These are phyloP conservation scores for Xyrauchen texanus DNA, from an alignment of 2,113 vertebrate genomes.

Conservation along the genomic window DNA sequence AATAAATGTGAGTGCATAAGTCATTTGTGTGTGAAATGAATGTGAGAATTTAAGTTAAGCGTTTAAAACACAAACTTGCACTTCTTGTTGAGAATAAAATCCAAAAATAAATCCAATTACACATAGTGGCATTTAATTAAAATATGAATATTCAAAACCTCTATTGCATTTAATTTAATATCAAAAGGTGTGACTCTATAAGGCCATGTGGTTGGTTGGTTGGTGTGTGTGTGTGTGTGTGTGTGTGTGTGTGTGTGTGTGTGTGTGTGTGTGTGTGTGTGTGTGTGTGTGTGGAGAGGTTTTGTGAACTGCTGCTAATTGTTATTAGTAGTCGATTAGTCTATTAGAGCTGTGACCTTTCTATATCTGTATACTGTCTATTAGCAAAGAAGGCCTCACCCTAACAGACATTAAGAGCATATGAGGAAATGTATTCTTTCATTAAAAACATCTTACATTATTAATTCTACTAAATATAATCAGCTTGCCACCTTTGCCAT, in stretches of 20 bases:
- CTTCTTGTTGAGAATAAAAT: background rate
- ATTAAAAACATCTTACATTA: conserved; percentile 64
- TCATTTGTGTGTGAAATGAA: no score
- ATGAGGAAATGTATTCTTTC: conserved; percentile 59
- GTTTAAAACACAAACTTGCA: background rate
- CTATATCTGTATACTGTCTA: conserved; percentile 86
- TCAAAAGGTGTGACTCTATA: conserved; percentile 83
- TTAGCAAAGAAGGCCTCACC: conserved; percentile 78
- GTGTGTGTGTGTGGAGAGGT: conserved; percentile 69
- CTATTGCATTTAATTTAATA: conserved; percentile 85
- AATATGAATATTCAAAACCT: conserved; percentile 98
- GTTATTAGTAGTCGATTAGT: conserved; percentile 93
- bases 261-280: conserved; percentile 36
- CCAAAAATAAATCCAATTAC: background rate
- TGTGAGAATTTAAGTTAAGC: no score
- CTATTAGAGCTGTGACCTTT: conserved; percentile 90
- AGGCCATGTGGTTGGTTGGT: conserved; percentile 75
- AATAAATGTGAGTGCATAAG: no score
- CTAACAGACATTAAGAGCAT: conserved; percentile 51
- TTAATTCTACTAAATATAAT: conserved; percentile 57
- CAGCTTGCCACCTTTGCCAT: conserved; percentile 29
- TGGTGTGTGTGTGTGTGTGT: conserved; percentile 37
- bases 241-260: conserved; percentile 35
- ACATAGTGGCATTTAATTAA: conserved; percentile 83
- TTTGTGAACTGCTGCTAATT: conserved; percentile 85